Conservation (phyloP, 2,888 invertebrate genomes). For the Prosopocoilus inquinatus region DNA sequence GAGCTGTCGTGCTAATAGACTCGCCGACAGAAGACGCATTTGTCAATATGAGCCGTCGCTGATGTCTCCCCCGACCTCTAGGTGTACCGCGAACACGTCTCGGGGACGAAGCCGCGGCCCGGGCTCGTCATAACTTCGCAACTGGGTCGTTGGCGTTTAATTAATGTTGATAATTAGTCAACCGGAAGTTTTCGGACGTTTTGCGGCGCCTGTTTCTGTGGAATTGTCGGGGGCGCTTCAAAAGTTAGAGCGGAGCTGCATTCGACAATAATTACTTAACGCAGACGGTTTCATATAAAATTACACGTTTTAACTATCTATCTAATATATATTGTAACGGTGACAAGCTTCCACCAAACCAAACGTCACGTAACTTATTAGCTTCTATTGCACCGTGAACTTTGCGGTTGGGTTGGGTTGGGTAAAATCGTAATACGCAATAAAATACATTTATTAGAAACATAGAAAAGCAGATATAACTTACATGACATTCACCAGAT, state of each 20-base stretch:
- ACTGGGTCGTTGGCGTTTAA: neutral
- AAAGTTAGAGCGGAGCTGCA: neutral
- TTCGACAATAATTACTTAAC: neutral
- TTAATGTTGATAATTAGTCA: constrained; percentile 4
- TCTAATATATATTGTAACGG: too few species aligned
- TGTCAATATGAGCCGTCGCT: constrained; percentile 28
- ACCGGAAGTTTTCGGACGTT: neutral
- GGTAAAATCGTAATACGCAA: too few species aligned
- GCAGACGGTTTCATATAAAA: neutral
- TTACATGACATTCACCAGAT: too few species aligned
- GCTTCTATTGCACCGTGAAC: too few species aligned
- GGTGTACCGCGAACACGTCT: neutral
- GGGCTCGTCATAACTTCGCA: neutral
- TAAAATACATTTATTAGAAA: too few species aligned
- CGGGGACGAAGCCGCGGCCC: neutral
- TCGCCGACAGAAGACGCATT: constrained; percentile 37
- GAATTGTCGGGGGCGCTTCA: neutral
- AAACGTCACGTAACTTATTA: too few species aligned
- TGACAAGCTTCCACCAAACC: too few species aligned
- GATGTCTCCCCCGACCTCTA: neutral
- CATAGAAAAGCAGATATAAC: too few species aligned
- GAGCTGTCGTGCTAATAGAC: constrained; percentile 36
- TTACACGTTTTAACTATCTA: neutral
- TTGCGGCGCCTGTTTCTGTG: neutral
- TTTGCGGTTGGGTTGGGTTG: too few species aligned